Evolutionary conservation across 2,888 invertebrate species (phyloP).

Genomic region (Spilosoma lubricipeda): DNA sequence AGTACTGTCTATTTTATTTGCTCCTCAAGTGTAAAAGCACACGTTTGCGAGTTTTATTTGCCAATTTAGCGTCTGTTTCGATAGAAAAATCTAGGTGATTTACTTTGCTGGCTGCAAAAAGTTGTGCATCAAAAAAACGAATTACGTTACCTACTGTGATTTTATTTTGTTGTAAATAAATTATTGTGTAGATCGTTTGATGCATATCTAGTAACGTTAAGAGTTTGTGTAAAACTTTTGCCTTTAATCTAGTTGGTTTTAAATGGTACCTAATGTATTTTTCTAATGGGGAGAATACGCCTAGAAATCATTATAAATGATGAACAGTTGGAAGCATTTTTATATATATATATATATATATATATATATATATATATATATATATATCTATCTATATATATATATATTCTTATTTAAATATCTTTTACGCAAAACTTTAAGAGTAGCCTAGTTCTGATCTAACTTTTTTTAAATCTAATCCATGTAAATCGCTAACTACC

Average conservation of each 20-base stretch:
- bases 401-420: no score
- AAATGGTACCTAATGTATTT: no score
- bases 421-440: no score
- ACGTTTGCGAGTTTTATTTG: conserved; percentile 58
- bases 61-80: conserved; percentile 63
- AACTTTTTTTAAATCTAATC: no score
- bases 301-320: not conserved
- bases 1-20: conserved; percentile 17
- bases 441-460: no score
- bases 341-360: no score
- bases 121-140: conserved; percentile 53
- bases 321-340: no score
- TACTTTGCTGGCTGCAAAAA: conserved; percentile 56
- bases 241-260: not conserved
- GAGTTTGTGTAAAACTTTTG: conserved; percentile 1
- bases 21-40: conserved; percentile 39
- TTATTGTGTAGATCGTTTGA: conserved; percentile 58
- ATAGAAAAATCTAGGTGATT: conserved; percentile 67
- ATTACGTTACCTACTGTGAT: conserved; percentile 55
- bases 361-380: no score
- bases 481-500: no score
- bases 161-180: conserved; percentile 56
- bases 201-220: conserved; percentile 22
- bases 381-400: no score
- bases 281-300: not conserved